These are phyloP conservation scores for Nymphalis io DNA, from an alignment of 1,140 invertebrate genomes.

Conservation along the genomic window DNA sequence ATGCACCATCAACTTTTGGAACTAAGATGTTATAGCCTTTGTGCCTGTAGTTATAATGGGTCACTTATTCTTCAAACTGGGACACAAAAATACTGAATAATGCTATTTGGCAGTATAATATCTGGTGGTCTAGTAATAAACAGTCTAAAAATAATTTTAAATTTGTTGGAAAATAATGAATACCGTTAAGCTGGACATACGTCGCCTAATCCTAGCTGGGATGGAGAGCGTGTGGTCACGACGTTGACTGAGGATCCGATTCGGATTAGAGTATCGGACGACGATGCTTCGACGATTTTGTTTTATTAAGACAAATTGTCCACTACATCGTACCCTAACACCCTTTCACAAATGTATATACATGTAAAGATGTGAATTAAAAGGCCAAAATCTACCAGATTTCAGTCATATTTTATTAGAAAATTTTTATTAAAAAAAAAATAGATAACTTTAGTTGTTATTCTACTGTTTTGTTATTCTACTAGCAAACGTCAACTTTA, in stretches of 20 bases:
- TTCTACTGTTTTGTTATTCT: no score
- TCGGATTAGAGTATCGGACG: constrained; percentile 34
- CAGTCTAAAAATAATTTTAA: background rate
- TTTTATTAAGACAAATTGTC: constrained; percentile 39
- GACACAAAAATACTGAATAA: no score
- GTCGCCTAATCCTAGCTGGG: constrained; percentile 26
- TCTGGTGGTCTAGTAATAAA: background rate
- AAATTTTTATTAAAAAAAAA: no score
- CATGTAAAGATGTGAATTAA: background rate
- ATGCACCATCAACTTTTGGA: no score
- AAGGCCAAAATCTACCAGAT: no score
- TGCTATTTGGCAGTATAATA: no score
- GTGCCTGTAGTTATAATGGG: no score
- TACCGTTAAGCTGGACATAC: constrained; percentile 3
- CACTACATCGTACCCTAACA: constrained; percentile 8
- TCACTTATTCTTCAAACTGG: no score
- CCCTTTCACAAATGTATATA: background rate
- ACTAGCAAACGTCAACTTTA: no score
- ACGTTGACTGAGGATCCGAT: constrained; percentile 40
- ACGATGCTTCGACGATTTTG: constrained; percentile 22
- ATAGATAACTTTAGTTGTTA: no score
- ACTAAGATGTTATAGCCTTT: no score
- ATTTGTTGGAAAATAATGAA: background rate
- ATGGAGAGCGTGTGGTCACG: constrained; percentile 24
- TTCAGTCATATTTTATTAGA: no score